phyloP scores from a whole-genome alignment of 2,888 invertebrate genomes.

The Boloria euphrosyne region DNA sequence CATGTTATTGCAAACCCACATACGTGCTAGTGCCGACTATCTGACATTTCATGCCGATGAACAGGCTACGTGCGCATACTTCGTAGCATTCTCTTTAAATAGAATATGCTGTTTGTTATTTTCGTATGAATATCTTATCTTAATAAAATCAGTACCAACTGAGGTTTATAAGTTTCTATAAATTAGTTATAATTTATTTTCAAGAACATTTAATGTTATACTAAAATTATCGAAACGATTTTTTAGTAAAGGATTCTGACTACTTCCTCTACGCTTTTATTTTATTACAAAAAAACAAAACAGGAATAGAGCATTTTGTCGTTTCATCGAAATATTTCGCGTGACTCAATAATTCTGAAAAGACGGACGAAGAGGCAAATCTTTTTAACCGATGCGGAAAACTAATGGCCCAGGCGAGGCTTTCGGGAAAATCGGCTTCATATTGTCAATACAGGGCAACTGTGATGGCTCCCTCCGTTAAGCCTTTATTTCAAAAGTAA shows the following conservation, averaged over 20 bases:
- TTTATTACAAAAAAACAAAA: constrained; percentile 35
- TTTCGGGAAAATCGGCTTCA: constrained; percentile 80
- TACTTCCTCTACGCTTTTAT: constrained; percentile 31
- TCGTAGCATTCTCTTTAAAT: constrained; percentile 61
- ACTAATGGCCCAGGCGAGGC: constrained; percentile 82
- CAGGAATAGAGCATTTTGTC: constrained; percentile 48
- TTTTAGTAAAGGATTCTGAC: constrained; percentile 17
- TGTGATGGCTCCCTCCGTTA: constrained; percentile 77
- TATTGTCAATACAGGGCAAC: constrained; percentile 81
- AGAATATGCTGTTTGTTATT: constrained; percentile 51
- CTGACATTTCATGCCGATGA: constrained; percentile 81
- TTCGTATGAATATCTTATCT: constrained; percentile 35
- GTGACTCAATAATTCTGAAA: constrained; percentile 74
- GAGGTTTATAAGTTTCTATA: not conserved
- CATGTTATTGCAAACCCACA: constrained; percentile 82
- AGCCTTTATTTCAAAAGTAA: constrained; percentile 78
- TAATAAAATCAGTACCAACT: constrained; percentile 10
- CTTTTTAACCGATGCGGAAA: constrained; percentile 81
- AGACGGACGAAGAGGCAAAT: constrained; percentile 74
- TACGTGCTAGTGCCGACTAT: constrained; percentile 71
- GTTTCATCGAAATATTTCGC: constrained; percentile 67
- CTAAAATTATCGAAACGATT: constrained; percentile 18
- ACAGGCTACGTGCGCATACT: constrained; percentile 69
- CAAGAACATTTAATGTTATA: too few species aligned
- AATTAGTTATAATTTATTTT: too few species aligned